Conservation (phyloP, 2,113 vertebrate genomes). For the Steatornis caripensis region DNA sequence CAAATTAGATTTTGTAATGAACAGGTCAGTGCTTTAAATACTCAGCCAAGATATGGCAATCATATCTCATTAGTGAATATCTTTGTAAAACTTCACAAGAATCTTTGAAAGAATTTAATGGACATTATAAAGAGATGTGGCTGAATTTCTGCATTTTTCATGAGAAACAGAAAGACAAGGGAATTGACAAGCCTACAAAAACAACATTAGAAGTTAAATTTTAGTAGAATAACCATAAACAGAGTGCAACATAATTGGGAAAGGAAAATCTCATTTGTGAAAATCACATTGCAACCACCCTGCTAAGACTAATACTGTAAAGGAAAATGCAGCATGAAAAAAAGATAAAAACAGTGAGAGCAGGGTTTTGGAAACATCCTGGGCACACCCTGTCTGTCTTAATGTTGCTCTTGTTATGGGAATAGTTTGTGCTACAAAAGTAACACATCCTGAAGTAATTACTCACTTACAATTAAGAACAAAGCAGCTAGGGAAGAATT, state of each 20-base stretch:
- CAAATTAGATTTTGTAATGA: conserved; percentile 13
- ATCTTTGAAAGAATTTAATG: conserved; percentile 47
- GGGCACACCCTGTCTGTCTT: background rate
- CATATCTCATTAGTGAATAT: conserved; percentile 25
- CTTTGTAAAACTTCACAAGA: conserved; percentile 18
- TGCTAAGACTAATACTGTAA: background rate
- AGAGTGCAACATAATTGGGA: conserved; percentile 34
- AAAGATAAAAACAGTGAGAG: background rate
- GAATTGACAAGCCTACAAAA: conserved; percentile 40
- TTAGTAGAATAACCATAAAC: conserved; percentile 44
- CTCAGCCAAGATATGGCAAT: conserved; percentile 2
- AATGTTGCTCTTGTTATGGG: background rate
- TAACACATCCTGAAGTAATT: conserved; percentile 60
- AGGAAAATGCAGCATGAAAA: background rate
- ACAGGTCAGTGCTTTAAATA: background rate
- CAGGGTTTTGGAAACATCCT: background rate
- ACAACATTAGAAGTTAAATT: conserved; percentile 45
- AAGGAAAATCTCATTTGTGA: conserved; percentile 1
- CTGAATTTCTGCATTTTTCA: conserved; percentile 60
- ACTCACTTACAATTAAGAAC: conserved; percentile 43
- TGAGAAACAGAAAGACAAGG: conserved; percentile 27
- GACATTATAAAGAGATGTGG: conserved; percentile 52
- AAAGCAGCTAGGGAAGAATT: conserved; percentile 26
- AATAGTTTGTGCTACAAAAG: background rate
- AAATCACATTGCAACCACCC: background rate